phyloP scores from a whole-genome alignment of 2,888 invertebrate species.

The Temnothorax ravouxi region DNA sequence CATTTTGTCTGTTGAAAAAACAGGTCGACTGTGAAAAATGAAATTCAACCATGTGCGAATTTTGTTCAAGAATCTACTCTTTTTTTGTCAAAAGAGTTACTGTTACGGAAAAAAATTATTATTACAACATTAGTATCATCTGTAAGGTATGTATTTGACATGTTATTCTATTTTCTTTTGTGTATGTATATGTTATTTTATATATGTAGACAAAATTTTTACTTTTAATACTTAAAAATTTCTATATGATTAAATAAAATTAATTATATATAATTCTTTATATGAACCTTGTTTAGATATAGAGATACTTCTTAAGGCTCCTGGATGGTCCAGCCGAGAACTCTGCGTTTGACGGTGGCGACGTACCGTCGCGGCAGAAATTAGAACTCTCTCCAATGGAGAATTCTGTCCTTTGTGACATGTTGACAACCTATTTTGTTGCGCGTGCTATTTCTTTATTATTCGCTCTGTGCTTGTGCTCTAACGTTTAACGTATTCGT shows the following conservation, averaged over 20 bases:
- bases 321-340: too few species aligned
- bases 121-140: conserved; percentile 89
- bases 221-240: conserved; percentile 7
- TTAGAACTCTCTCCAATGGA: too few species aligned
- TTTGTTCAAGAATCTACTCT: conserved; percentile 84
- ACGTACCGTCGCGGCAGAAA: too few species aligned
- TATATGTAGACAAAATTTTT: background rate
- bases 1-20: conserved; percentile 22
- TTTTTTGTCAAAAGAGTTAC: conserved; percentile 86
- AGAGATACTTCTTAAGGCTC: background rate
- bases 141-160: conserved; percentile 83
- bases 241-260: background rate
- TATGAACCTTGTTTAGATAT: background rate
- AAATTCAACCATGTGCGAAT: conserved; percentile 84
- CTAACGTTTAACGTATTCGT: too few species aligned
- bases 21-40: conserved; percentile 44
- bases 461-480: too few species aligned
- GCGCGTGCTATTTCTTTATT: too few species aligned
- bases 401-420: too few species aligned
- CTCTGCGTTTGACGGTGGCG: too few species aligned
- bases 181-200: background rate
- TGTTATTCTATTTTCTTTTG: background rate
- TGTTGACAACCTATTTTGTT: too few species aligned
- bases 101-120: conserved; percentile 88
- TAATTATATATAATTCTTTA: background rate